Evolutionary conservation across 2,113 vertebrate species (phyloP), one percentile per base, ranked within the genome.

Genomic region (Eptatretus burgeri): DNA sequence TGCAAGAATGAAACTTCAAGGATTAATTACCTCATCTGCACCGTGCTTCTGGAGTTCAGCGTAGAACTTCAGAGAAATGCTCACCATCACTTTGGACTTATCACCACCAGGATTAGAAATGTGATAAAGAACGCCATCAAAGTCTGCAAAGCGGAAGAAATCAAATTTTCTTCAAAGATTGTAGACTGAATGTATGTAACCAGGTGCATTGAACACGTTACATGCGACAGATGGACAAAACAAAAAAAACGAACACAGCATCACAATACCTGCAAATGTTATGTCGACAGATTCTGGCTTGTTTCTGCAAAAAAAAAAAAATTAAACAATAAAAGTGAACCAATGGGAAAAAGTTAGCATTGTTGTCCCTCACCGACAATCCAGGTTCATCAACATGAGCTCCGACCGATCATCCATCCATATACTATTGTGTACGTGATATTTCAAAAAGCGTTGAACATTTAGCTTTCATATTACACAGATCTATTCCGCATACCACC

Each of bases 21-120:
- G 13, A 52, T 67, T 49, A 69, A 77, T 73, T 65, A 94, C 91
- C 84, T 96, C 89, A 1, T 96, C 85, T 27, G 91, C 81, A 13
- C 89, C 91, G 0, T 98, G 89, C 69, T 87, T 85, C 73, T 94
- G 84, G 67, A 98, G 85, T 70, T 98, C 91, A 71, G 93, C 93
- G 79, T 93, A 98, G 80, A 98, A 98, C 78, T 96, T 98, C 70
- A 98, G 78, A 69, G 85, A 84, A 77, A 96, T 94, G 79, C 91
- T 98, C 80, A 98, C 79, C 91, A 94, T 93, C 71, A 98, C 75
- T 79, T 95, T 98, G 67, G 84, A 84, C 79, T 96, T 98, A 67
- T 98, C 89, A 70, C 85, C 85, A 68, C 86, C 84, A 56, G 89
- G 91, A 71, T 98, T 98, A 71, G 89, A 96, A 76, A 98, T 96